Evolutionary conservation across 1,140 invertebrate genomes (phyloP).

Genomic region (Plectus sambesii): DNA sequence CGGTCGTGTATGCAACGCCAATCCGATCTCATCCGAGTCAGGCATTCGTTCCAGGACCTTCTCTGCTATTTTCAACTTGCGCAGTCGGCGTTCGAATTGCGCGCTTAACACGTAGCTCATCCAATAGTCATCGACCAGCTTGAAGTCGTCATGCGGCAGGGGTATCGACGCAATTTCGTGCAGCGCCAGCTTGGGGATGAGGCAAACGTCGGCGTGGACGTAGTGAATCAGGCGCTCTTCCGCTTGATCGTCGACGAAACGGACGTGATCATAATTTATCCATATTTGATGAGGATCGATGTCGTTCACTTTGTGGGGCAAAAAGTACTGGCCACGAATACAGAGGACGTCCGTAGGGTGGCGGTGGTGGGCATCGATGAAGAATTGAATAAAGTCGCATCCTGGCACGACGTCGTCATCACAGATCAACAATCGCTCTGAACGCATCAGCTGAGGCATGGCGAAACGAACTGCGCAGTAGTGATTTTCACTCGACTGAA

Average conservation of each 20-base stretch:
- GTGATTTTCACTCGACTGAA: constrained; percentile 1
- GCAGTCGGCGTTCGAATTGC: background rate
- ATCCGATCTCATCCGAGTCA: background rate
- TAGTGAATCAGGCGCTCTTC: background rate
- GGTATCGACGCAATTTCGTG: background rate
- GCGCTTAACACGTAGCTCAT: background rate
- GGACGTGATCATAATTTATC: background rate
- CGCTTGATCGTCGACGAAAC: too few species aligned
- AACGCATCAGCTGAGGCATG: background rate
- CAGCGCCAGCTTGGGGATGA: background rate
- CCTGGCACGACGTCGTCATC: background rate
- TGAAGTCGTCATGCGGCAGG: background rate
- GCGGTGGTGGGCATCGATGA: background rate
- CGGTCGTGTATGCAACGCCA: background rate
- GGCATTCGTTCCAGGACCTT: background rate
- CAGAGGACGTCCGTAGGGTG: background rate
- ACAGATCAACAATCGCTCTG: background rate
- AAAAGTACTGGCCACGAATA: background rate
- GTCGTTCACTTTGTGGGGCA: background rate
- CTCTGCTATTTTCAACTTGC: background rate
- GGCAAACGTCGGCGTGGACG: background rate
- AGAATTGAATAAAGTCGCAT: background rate
- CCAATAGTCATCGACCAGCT: constrained; percentile 1
- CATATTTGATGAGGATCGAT: background rate
- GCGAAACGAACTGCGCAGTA: background rate